Evolutionary conservation across 2,113 vertebrate species (phyloP).

Genomic region (Rafetus swinhoei): DNA sequence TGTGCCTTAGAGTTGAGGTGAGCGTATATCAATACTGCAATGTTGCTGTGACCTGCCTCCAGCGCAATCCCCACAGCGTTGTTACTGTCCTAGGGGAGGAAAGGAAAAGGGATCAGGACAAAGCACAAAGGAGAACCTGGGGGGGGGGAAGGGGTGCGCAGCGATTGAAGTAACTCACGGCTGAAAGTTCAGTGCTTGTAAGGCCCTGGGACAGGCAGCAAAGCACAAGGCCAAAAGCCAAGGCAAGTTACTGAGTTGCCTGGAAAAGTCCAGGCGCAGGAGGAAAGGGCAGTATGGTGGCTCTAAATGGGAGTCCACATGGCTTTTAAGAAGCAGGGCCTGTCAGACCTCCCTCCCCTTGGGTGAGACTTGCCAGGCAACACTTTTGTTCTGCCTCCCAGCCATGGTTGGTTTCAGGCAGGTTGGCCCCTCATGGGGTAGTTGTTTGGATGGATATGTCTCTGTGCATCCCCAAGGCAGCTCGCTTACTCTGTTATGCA

Average conservation of each 20-base stretch:
- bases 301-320: neutral
- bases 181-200: no score
- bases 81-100: conserved; percentile 88
- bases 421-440: neutral
- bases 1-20: conserved; percentile 83
- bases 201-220: neutral
- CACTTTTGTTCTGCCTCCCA: neutral
- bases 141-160: no score
- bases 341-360: neutral
- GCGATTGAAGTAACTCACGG: neutral
- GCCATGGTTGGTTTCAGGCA: neutral
- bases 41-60: conserved; percentile 92
- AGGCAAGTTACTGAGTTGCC: neutral
- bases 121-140: neutral
- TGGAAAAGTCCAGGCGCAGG: neutral
- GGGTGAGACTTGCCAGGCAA: neutral
- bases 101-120: neutral
- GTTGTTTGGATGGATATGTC: neutral
- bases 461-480: neutral
- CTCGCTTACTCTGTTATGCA: neutral
- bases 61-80: conserved; percentile 91
- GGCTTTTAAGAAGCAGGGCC: neutral
- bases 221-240: neutral
- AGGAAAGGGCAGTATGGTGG: neutral
- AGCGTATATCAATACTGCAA: conserved; percentile 87